These are phyloP conservation scores for Bombus huntii DNA, from an alignment of 1,140 invertebrate species.

Conservation along the genomic window DNA sequence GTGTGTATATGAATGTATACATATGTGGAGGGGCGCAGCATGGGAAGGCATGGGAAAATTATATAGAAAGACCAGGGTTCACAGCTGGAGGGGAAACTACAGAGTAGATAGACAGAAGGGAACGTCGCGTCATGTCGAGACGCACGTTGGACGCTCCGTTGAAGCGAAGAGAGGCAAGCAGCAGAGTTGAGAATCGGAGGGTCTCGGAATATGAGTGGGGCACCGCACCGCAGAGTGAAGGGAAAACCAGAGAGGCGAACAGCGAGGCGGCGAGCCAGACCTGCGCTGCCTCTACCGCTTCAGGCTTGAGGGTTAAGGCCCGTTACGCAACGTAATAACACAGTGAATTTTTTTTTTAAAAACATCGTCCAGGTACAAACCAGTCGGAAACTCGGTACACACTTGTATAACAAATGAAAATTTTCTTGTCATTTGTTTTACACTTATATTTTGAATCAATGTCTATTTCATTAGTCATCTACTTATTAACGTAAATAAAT, in stretches of 20 bases:
- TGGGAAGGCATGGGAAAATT: conserved; percentile 60
- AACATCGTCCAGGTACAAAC: conserved; percentile 25
- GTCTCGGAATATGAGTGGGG: conserved; percentile 52
- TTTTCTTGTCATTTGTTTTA: no score
- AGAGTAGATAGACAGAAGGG: conserved; percentile 47
- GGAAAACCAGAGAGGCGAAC: not conserved
- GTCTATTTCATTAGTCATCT: no score
- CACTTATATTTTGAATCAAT: not conserved
- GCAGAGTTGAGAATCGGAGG: conserved; percentile 47
- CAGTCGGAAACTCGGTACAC: conserved; percentile 29
- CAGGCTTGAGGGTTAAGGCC: conserved; percentile 61
- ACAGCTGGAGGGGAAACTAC: conserved; percentile 50
- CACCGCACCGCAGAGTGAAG: not conserved
- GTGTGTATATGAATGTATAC: not conserved
- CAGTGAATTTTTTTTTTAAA: conserved; percentile 38
- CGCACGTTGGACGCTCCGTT: conserved; percentile 61
- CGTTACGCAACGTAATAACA: conserved; percentile 65
- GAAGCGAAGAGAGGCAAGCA: conserved; percentile 51
- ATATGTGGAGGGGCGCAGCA: conserved; percentile 7
- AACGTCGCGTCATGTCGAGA: conserved; percentile 14
- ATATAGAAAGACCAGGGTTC: conserved; percentile 27
- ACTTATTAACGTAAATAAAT: no score
- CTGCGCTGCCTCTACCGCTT: conserved; percentile 15
- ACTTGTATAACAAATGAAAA: conserved; percentile 25
- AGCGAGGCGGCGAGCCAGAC: not conserved